Evolutionary conservation across 2,888 invertebrate genomes (phyloP).

Genomic region (Drosophila yooni): DNA sequence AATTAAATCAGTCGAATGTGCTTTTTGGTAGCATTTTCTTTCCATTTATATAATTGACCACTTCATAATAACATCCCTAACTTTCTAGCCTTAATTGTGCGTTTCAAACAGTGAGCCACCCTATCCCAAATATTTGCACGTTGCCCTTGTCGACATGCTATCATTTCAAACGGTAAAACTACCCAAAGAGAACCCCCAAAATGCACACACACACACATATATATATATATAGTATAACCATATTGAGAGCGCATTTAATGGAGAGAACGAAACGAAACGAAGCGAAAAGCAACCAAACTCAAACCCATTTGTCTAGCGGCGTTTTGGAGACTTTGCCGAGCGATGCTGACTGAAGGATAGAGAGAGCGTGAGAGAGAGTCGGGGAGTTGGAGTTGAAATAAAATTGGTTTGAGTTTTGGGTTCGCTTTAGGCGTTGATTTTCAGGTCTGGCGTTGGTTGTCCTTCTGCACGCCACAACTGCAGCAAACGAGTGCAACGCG

Average conservation of each 20-base stretch:
- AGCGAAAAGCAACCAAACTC: conserved; percentile 30
- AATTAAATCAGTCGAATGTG: not conserved
- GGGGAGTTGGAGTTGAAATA: conserved; percentile 17
- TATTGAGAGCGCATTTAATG: conserved; percentile 21
- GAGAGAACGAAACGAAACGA: conserved; percentile 48
- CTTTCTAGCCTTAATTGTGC: not conserved
- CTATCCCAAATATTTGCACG: conserved; percentile 16
- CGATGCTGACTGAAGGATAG: conserved; percentile 33
- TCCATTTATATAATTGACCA: not conserved
- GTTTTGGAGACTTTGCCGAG: conserved; percentile 56
- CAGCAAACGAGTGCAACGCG: conserved; percentile 62
- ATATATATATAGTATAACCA: not conserved
- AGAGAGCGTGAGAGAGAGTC: conserved; percentile 5
- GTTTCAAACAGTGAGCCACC: conserved; percentile 33
- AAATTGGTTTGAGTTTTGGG: conserved; percentile 16
- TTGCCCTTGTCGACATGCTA: conserved; percentile 13
- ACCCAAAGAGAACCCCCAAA: conserved; percentile 14
- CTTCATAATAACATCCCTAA: not conserved
- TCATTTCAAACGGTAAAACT: conserved; percentile 33
- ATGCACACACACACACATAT: conserved; percentile 15
- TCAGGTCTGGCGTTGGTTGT: conserved; percentile 41
- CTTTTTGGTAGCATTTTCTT: not conserved
- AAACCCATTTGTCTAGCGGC: conserved; percentile 41
- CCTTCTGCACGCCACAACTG: conserved; percentile 43
- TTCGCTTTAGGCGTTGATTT: conserved; percentile 37